These are phyloP conservation scores for Mythimna vitellina DNA, from an alignment of 2,888 invertebrate genomes.

Conservation along the genomic window DNA sequence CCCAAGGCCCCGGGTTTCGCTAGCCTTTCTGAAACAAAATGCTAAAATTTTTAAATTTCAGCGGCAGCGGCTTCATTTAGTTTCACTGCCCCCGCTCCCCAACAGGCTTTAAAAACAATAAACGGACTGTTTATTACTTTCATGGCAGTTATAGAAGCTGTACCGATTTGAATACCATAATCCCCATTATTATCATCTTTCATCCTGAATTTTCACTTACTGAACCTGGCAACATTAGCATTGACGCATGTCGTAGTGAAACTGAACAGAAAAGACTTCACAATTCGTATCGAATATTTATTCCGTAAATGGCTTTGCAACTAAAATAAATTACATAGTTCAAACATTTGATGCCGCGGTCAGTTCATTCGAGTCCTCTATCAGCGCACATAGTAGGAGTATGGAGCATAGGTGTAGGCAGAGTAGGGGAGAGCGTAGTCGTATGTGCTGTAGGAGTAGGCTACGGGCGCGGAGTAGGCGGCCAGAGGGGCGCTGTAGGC, in stretches of 20 bases:
- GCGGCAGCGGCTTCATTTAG: too few species aligned
- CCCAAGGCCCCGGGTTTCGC: too few species aligned
- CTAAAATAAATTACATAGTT: not conserved
- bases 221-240: too few species aligned
- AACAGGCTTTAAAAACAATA: too few species aligned
- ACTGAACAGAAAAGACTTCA: not conserved
- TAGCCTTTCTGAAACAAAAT: too few species aligned
- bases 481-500: constrained; percentile 86
- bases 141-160: too few species aligned
- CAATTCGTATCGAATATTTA: constrained; percentile 8
- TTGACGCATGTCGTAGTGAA: not conserved
- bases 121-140: too few species aligned
- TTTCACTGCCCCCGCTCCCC: too few species aligned
- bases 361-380: not conserved
- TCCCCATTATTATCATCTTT: too few species aligned
- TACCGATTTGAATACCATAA: too few species aligned
- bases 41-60: too few species aligned
- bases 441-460: constrained; percentile 80
- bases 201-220: too few species aligned
- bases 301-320: not conserved
- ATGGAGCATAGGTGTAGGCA: constrained; percentile 80
- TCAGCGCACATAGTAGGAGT: constrained; percentile 82
- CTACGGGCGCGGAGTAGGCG: constrained; percentile 88
- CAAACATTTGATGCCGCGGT: not conserved
- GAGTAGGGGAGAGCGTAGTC: constrained; percentile 77